These are phyloP conservation scores for Crocuta crocuta DNA, from an alignment of 2,113 vertebrate species.

Conservation along the genomic window DNA sequence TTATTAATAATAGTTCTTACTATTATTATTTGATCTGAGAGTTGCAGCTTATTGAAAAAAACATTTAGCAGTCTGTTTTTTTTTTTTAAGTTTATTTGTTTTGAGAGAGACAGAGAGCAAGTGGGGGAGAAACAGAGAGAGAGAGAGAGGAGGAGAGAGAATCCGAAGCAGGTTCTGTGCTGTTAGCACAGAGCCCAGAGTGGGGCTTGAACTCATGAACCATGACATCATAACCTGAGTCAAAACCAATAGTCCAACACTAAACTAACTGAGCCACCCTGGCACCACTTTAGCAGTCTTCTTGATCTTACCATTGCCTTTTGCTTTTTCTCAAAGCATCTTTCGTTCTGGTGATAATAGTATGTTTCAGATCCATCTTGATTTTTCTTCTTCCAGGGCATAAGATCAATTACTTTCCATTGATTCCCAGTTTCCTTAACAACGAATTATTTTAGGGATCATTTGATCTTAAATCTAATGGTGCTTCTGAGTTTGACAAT, in stretches of 20 bases:
- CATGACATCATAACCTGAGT: too few relatives aligned
- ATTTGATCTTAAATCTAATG: background rate
- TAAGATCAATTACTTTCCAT: background rate
- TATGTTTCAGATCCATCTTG: background rate
- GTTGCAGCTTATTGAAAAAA: background rate
- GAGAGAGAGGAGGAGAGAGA: too few relatives aligned
- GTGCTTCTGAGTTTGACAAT: background rate
- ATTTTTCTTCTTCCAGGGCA: background rate
- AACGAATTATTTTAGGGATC: background rate
- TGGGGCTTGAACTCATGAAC: too few relatives aligned
- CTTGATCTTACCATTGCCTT: background rate
- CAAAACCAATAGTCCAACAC: too few relatives aligned
- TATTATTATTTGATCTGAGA: background rate
- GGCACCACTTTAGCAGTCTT: background rate
- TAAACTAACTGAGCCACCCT: too few relatives aligned
- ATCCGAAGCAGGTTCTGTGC: too few relatives aligned
- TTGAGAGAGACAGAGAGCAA: too few relatives aligned
- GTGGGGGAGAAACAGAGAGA: too few relatives aligned
- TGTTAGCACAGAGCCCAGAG: too few relatives aligned
- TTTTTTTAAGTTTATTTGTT: too few relatives aligned
- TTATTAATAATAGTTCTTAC: background rate
- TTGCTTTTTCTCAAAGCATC: background rate
- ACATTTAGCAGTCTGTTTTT: too few relatives aligned
- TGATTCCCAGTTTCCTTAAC: background rate
- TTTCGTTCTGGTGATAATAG: background rate